Evolutionary conservation across 2,888 invertebrate species (phyloP).

Genomic region (Athalia rosae): DNA sequence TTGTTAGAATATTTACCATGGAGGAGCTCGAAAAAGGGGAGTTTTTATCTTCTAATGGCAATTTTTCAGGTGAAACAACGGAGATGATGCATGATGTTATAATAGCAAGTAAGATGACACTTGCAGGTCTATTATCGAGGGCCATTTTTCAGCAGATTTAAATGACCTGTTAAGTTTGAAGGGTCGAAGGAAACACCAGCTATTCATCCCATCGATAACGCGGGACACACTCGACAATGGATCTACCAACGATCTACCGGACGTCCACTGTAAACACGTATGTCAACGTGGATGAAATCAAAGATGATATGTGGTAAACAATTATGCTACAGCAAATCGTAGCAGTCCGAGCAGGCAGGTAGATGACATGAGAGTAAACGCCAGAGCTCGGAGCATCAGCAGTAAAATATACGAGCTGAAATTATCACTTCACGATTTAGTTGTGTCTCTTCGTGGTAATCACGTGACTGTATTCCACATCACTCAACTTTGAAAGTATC

Average conservation of each 20-base stretch:
- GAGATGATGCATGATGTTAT: constrained; percentile 14
- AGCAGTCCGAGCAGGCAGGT: too few relatives aligned
- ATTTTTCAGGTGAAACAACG: constrained; percentile 32
- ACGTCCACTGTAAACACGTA: constrained; percentile 2
- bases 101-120: constrained; percentile 19
- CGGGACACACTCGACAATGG: neutral
- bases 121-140: neutral
- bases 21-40: constrained; percentile 7
- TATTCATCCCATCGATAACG: constrained; percentile 39
- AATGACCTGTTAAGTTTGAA: neutral
- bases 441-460: too few relatives aligned
- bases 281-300: neutral
- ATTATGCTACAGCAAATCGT: too few relatives aligned
- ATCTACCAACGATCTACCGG: neutral
- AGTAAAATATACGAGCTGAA: too few relatives aligned
- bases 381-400: too few relatives aligned
- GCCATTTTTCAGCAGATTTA: constrained; percentile 7
- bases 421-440: too few relatives aligned
- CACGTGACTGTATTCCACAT: too few relatives aligned
- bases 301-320: too few relatives aligned
- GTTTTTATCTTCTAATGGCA: constrained; percentile 19
- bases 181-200: constrained; percentile 3
- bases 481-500: too few relatives aligned
- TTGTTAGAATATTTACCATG: constrained; percentile 25
- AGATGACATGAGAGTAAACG: too few relatives aligned